Conservation (phyloP, 2,113 vertebrate genomes). For the Dipodomys merriami region DNA sequence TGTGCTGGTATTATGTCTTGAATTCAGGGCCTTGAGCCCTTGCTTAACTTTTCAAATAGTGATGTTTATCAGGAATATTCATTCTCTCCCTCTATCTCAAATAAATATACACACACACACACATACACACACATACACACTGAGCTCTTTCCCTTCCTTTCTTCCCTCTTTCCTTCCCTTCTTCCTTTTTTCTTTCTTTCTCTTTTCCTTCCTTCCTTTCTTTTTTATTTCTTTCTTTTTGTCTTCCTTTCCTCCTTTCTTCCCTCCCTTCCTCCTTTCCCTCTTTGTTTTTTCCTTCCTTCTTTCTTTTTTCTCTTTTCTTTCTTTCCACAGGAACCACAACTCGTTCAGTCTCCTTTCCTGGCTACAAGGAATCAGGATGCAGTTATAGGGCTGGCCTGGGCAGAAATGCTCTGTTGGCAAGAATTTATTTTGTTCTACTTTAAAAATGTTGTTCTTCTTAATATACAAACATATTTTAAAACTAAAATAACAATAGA, state of each 20-base stretch:
- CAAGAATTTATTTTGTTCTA: neutral
- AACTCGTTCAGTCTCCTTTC: neutral
- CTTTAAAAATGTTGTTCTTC: neutral
- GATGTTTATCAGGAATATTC: neutral
- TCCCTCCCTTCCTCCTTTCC: no score
- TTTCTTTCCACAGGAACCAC: neutral
- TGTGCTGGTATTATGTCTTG: no score
- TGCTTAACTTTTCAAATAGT: neutral
- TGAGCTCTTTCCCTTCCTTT: no score
- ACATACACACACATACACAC: neutral
- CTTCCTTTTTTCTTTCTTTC: no score
- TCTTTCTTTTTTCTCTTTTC: no score
- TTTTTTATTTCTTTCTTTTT: no score
- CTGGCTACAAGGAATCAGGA: neutral
- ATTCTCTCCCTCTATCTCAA: no score
- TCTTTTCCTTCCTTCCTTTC: no score
- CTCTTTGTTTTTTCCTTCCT: no score
- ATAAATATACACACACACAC: neutral
- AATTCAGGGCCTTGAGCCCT: no score
- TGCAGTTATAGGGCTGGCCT: neutral
- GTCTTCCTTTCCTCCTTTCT: no score
- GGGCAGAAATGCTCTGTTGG: neutral
- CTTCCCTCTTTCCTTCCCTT: no score
- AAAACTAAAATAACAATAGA: neutral
- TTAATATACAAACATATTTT: neutral